Evolutionary conservation across 2,888 invertebrate species (phyloP).

Genomic region (Sesamia inferens): DNA sequence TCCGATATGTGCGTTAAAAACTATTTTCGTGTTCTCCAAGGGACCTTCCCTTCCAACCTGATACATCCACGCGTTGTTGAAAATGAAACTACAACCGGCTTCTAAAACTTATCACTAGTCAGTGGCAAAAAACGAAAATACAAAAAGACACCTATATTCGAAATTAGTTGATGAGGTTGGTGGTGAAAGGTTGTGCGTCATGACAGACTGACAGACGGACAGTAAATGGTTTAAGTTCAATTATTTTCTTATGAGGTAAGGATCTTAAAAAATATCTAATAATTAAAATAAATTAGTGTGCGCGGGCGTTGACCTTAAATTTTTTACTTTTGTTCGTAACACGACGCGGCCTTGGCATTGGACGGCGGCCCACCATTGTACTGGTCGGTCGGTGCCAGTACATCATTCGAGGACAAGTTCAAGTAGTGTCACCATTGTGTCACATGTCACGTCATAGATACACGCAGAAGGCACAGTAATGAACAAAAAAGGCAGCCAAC

Average conservation of each 20-base stretch:
- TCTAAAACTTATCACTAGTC: no score
- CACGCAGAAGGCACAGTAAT: slow-evolving; percentile 6
- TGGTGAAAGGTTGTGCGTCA: no score
- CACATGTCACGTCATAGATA: neutral
- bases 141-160: no score
- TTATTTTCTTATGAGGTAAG: neutral
- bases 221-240: neutral
- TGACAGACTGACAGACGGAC: neutral
- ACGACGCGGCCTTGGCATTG: slow-evolving; percentile 19
- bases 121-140: no score
- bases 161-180: no score
- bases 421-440: slow-evolving; percentile 12
- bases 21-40: no score
- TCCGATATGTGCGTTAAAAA: neutral
- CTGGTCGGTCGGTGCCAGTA: slow-evolving; percentile 15
- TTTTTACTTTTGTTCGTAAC: neutral
- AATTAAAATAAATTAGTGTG: neutral
- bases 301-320: neutral
- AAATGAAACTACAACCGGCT: no score
- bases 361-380: neutral
- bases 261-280: neutral
- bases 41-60: neutral
- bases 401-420: slow-evolving; percentile 33
- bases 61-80: neutral
- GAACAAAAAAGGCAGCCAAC: neutral